Percentiles rank a stretch among this genome's conserved stretches.
Conservation (phyloP, 2,113 vertebrate genomes). For the Pholis gunnellus region DNA sequence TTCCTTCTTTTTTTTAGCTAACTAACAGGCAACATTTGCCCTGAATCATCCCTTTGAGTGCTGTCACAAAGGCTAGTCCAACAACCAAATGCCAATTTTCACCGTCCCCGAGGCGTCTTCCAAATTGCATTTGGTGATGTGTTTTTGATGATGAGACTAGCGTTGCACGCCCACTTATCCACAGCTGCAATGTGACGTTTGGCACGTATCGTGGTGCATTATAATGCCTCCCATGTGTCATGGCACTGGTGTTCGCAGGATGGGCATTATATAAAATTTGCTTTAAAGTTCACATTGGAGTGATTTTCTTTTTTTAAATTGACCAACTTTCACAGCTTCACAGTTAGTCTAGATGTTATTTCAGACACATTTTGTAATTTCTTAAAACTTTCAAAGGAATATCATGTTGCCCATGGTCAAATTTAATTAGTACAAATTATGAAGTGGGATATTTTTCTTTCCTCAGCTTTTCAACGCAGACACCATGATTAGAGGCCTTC, state of each 20-base stretch:
- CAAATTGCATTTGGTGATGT: not conserved
- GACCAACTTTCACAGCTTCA: conserved; percentile 9
- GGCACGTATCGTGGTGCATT: not conserved
- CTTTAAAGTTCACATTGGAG: conserved; percentile 2
- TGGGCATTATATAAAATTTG: not conserved
- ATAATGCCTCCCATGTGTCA: not conserved
- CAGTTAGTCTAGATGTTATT: not conserved
- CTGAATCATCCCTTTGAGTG: conserved; percentile 38
- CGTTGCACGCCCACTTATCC: not conserved
- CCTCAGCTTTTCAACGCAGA: not conserved
- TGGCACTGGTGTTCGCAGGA: not conserved
- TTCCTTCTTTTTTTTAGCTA: not conserved
- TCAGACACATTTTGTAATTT: not conserved
- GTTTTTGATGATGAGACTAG: conserved; percentile 7
- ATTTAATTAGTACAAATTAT: not conserved
- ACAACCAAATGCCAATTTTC: conserved; percentile 14
- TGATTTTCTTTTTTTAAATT: not conserved
- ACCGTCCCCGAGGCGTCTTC: conserved; percentile 13
- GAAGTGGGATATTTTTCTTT: not conserved
- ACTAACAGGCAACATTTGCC: not conserved
- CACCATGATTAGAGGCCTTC: not conserved
- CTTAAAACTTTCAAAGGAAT: conserved; percentile 1
- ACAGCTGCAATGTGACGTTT: conserved; percentile 6
- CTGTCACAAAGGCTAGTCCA: conserved; percentile 10
- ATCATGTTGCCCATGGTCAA: not conserved